A percentile compares a stretch with the other conserved stretches of the same genome.
Evolutionary conservation across 1,140 invertebrate genomes (phyloP).

Genomic region (Dinoponera quadriceps): DNA sequence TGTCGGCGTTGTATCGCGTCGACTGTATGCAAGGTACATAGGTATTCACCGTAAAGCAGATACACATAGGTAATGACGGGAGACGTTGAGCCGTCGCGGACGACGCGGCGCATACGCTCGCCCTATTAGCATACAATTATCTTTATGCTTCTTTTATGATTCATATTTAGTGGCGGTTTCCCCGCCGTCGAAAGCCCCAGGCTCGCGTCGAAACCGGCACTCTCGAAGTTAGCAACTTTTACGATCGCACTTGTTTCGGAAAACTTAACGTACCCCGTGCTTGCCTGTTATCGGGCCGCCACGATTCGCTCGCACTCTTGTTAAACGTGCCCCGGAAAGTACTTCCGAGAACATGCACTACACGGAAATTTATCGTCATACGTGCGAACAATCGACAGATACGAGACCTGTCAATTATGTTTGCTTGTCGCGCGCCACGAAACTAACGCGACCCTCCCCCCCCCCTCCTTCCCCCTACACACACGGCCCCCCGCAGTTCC

Average conservation of each 20-base stretch:
- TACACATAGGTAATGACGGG: conserved; percentile 68
- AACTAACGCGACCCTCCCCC: conserved; percentile 7
- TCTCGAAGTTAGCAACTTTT: conserved; percentile 71
- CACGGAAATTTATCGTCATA: conserved; percentile 68
- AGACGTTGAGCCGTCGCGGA: conserved; percentile 64
- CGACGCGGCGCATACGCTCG: conserved; percentile 73
- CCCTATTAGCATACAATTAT: conserved; percentile 81
- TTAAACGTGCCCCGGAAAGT: conserved; percentile 67
- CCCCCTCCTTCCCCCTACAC: too few species aligned
- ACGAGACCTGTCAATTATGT: conserved; percentile 52
- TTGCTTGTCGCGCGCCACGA: conserved; percentile 18
- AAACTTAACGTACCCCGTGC: conserved; percentile 66
- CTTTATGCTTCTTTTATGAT: conserved; percentile 78
- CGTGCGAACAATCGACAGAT: conserved; percentile 63
- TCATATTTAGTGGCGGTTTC: conserved; percentile 75
- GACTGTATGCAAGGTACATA: conserved; percentile 25
- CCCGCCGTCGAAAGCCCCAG: conserved; percentile 11
- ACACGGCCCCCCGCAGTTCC: not conserved
- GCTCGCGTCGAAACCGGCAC: conserved; percentile 33
- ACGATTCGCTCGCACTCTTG: conserved; percentile 45
- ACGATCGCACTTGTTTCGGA: conserved; percentile 71
- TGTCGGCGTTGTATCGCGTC: conserved; percentile 52
- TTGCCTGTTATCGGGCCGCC: conserved; percentile 65
- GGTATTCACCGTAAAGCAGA: conserved; percentile 55
- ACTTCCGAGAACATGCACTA: conserved; percentile 29